These are phyloP conservation scores for Didymodactylos carnosus DNA, from an alignment of 2,888 invertebrate species.

Conservation along the genomic window DNA sequence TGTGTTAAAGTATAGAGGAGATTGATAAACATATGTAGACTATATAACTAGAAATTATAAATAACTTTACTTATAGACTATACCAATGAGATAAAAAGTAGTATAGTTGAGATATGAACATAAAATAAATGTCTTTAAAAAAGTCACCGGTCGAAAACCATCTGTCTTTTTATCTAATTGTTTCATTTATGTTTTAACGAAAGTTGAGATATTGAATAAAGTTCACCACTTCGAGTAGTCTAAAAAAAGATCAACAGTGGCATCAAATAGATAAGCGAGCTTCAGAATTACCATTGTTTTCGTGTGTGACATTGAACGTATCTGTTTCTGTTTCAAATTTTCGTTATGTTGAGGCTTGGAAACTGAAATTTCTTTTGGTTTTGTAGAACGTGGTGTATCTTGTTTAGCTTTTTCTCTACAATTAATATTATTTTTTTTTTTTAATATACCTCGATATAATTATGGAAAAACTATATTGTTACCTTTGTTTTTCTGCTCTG, in stretches of 20 bases:
- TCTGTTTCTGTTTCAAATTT: neutral
- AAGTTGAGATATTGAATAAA: neutral
- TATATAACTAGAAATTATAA: too few relatives aligned
- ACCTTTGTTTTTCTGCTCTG: neutral
- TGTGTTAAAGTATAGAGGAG: too few relatives aligned
- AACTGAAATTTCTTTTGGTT: neutral
- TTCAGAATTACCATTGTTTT: neutral
- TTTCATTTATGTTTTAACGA: neutral
- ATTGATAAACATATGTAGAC: too few relatives aligned
- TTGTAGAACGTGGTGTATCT: neutral
- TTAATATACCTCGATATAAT: neutral
- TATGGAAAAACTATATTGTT: neutral
- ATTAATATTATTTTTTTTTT: neutral
- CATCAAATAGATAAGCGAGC: too few relatives aligned
- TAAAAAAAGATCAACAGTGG: neutral
- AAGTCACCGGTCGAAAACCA: too few relatives aligned
- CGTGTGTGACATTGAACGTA: neutral
- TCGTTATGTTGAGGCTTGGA: neutral
- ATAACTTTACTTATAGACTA: too few relatives aligned
- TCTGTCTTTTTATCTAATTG: too few relatives aligned
- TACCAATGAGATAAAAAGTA: too few relatives aligned
- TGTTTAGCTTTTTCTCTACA: neutral
- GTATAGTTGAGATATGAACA: too few relatives aligned
- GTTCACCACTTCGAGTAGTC: neutral
- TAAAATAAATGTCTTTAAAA: too few relatives aligned